Evolutionary conservation across 2,888 invertebrate species (phyloP).

Genomic region (Thymelicus lineola): DNA sequence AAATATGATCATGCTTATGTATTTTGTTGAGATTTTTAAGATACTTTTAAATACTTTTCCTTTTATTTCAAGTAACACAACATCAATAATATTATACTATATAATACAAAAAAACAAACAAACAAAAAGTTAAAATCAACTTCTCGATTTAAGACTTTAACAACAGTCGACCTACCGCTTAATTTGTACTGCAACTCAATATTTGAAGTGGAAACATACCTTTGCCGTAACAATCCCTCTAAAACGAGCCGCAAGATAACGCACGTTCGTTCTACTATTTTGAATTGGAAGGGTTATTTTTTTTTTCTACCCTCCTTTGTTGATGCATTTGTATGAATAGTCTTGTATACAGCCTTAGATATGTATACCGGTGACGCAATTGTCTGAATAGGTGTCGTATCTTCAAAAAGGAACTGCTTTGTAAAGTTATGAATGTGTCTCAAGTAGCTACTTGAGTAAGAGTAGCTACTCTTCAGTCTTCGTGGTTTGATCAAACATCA

Average conservation of each 20-base stretch:
- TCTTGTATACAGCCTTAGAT: background rate
- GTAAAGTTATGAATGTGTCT: conserved; percentile 7
- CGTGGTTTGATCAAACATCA: background rate
- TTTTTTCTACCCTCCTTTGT: conserved; percentile 17
- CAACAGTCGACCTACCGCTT: background rate
- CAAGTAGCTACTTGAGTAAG: background rate
- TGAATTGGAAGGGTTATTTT: conserved; percentile 35
- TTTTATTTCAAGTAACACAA: too few relatives aligned
- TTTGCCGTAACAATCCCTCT: conserved; percentile 30
- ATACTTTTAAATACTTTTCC: too few relatives aligned
- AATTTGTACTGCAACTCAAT: conserved; percentile 15
- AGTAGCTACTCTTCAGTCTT: background rate
- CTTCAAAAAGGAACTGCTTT: conserved; percentile 6
- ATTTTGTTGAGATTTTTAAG: too few relatives aligned
- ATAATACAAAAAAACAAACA: too few relatives aligned
- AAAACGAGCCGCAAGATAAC: conserved; percentile 35
- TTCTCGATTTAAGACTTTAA: background rate
- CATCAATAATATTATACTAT: too few relatives aligned
- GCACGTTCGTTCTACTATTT: conserved; percentile 34
- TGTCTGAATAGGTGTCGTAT: background rate
- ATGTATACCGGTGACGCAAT: background rate
- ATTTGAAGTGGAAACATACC: conserved; percentile 35
- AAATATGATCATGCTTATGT: too few relatives aligned
- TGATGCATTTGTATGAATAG: conserved; percentile 32
- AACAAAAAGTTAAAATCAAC: too few relatives aligned